phyloP scores from a whole-genome alignment of 2,797 vertebrate genomes.

The Lophotriccus pileatus region DNA sequence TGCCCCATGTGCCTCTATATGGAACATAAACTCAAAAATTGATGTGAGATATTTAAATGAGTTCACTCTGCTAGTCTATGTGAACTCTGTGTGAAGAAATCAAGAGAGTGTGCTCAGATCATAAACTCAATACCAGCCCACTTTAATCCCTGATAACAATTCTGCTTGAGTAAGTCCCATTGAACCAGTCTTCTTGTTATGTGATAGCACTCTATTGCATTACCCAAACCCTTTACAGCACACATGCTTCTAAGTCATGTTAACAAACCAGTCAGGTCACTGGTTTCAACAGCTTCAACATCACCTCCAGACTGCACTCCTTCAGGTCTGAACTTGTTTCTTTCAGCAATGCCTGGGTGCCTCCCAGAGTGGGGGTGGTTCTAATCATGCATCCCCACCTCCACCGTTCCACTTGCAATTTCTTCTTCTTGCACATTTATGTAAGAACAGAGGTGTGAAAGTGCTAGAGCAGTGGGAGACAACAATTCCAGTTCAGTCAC shows the following conservation, averaged over 20 bases:
- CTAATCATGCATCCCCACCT: background rate
- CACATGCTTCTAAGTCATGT: background rate
- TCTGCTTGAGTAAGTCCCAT: background rate
- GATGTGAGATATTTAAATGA: background rate
- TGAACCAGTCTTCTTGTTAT: background rate
- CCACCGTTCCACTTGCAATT: background rate
- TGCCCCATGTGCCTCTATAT: background rate
- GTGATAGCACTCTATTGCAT: background rate
- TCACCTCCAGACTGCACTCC: background rate
- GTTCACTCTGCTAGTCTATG: background rate
- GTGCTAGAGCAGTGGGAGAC: background rate
- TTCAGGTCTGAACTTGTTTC: conserved; percentile 28
- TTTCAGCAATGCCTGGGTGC: conserved; percentile 11
- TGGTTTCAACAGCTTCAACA: conserved; percentile 35
- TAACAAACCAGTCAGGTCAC: conserved; percentile 20
- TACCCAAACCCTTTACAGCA: background rate
- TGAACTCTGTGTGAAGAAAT: conserved; percentile 4
- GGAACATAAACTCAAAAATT: background rate
- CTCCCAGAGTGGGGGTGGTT: conserved; percentile 16
- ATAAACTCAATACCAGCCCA: background rate
- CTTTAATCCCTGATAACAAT: background rate
- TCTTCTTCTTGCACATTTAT: background rate
- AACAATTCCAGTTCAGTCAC: background rate
- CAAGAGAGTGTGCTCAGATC: background rate
- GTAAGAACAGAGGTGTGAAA: background rate